phyloP scores from a whole-genome alignment of 2,113 vertebrate genomes.

The Gallinago undulata region DNA sequence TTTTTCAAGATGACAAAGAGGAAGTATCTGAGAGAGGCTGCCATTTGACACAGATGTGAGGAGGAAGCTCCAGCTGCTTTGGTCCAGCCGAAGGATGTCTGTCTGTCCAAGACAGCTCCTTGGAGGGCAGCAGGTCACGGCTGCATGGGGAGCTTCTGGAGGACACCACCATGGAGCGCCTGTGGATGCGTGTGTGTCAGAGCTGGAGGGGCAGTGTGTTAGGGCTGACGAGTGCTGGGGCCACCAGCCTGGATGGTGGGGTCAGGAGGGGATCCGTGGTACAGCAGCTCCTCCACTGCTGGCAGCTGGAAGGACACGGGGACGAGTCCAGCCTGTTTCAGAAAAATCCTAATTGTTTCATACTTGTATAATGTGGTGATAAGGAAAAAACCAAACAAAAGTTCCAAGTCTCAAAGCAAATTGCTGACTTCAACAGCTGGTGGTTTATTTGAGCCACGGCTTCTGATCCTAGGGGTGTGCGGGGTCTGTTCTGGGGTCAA shows the following conservation, averaged over 20 bases:
- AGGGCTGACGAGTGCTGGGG: background rate
- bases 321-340: background rate
- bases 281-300: background rate
- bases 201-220: background rate
- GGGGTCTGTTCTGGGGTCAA: background rate
- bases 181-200: background rate
- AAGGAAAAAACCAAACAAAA: background rate
- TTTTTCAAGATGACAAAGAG: background rate
- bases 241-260: background rate
- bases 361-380: background rate
- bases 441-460: background rate
- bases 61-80: conserved; percentile 2
- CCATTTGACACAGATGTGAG: background rate
- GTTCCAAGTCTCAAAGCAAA: background rate
- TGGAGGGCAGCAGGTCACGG: background rate
- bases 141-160: background rate
- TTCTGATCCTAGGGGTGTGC: background rate
- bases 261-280: background rate
- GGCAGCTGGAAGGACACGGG: background rate
- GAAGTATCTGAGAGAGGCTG: background rate
- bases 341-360: background rate
- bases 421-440: background rate
- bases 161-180: background rate
- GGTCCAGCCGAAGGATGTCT: conserved; percentile 31
- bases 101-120: background rate